Conservation (phyloP, 2,113 vertebrate genomes). For the Corvus hawaiiensis region DNA sequence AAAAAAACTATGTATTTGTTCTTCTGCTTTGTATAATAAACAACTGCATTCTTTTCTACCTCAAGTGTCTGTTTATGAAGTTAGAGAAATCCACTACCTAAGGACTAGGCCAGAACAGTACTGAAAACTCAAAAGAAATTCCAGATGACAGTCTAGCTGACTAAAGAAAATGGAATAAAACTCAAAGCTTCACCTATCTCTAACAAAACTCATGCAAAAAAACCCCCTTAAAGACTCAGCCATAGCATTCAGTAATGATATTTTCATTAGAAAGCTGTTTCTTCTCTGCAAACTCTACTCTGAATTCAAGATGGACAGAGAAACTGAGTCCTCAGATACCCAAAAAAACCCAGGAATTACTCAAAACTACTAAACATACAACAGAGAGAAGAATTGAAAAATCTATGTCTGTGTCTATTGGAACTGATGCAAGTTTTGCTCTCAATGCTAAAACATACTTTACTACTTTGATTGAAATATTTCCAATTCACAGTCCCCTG, state of each 20-base stretch:
- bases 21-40: neutral
- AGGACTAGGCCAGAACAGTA: neutral
- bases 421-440: neutral
- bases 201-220: neutral
- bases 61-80: neutral
- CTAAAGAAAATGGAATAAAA: neutral
- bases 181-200: neutral
- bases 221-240: neutral
- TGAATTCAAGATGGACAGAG: neutral
- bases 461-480: neutral
- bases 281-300: neutral
- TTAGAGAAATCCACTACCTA: neutral
- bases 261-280: neutral
- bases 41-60: neutral
- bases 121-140: neutral
- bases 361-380: neutral
- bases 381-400: neutral
- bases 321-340: neutral
- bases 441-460: neutral
- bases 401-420: neutral
- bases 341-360: neutral
- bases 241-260: neutral
- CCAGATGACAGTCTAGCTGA: neutral
- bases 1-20: neutral
- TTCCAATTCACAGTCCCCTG: neutral